Base-by-base conservation (phyloP, 2,888 invertebrate genomes). In the Andrena fulva region DNA sequence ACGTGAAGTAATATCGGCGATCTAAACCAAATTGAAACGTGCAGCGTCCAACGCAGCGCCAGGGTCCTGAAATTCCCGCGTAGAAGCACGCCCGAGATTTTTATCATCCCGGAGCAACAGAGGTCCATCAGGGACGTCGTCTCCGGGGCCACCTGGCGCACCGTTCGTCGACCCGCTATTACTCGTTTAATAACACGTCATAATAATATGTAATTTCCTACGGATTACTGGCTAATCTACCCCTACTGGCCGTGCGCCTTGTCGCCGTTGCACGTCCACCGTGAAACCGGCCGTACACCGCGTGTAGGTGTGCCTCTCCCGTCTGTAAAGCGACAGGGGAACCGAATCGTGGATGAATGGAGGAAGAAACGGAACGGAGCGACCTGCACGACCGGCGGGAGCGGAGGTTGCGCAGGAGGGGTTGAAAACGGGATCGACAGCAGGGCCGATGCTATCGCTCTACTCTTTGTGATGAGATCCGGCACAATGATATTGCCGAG, bases 391-490 rank as follows among this genome's bases (percentile, higher is more conserved):
- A 27, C 64, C 2, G 56, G 24, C 7, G 33, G 70, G 5, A 20
- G 10, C 31, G 70, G 76, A 31, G 68, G 62, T 48, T 20, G 69
- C 42, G 56, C 69, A 56, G 69, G 77, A 82, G 83, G 85, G 71
- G 68, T 78, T 56, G 77, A 67, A 67, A 80, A 87, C 82, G 86
- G 50, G 80, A 89, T 87, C 89, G 87, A 86, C 82, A 83, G 87
- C 89, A 88, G 88, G 85, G 86, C 85, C 83, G 90, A 91, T 92
- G 89, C 88, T 90, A 90, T 91, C 90, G 91, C 84, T 82, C 84
- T 82, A 87, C 87, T 91, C 90, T 91, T 91, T 92, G 91, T 91
- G 91, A 91, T 90, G 91, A 93, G 92, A 92, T 92, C 91, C 91
- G 86, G 90, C 87, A 90, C 91, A 93, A 91, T 91, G 92, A 93